Evolutionary conservation across 2,797 vertebrate species (phyloP).

Genomic region (Pseudocheirus occidentalis): DNA sequence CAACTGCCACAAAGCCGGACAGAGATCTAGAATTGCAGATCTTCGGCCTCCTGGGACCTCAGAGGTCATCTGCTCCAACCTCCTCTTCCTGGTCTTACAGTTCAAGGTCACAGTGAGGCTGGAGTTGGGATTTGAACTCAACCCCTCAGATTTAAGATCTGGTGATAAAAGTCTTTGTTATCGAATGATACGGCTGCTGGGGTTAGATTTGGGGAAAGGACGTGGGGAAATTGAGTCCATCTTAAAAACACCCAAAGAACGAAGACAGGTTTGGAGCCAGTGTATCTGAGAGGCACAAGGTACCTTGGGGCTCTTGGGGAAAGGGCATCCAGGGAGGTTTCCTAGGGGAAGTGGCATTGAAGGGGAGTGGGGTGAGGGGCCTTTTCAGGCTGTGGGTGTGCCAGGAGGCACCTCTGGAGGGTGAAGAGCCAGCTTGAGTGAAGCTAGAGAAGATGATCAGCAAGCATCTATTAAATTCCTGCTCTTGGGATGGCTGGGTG

Average conservation of each 20-base stretch:
- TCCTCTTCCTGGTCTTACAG: not conserved
- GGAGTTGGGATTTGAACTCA: not conserved
- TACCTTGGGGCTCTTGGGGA: not conserved
- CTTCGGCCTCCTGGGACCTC: not conserved
- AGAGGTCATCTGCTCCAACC: not conserved
- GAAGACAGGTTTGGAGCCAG: fast-evolving
- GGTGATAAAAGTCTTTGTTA: not conserved
- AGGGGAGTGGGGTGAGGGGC: not conserved
- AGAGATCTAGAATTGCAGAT: too few relatives aligned
- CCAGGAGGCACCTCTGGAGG: not conserved
- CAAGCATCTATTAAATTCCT: not conserved
- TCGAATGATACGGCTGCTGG: not conserved
- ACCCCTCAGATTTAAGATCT: not conserved
- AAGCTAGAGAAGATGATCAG: not conserved
- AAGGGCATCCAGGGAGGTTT: not conserved
- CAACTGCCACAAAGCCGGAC: too few relatives aligned
- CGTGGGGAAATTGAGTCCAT: not conserved
- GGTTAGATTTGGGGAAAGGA: too few relatives aligned
- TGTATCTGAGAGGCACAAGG: not conserved
- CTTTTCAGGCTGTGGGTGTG: not conserved
- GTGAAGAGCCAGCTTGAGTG: not conserved
- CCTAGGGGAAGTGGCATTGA: not conserved
- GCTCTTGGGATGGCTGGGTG: too few relatives aligned
- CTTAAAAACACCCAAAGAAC: not conserved
- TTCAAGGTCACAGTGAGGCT: not conserved